Evolutionary conservation across 2,113 vertebrate genomes (phyloP).

Genomic region (Archocentrus centrarchus): DNA sequence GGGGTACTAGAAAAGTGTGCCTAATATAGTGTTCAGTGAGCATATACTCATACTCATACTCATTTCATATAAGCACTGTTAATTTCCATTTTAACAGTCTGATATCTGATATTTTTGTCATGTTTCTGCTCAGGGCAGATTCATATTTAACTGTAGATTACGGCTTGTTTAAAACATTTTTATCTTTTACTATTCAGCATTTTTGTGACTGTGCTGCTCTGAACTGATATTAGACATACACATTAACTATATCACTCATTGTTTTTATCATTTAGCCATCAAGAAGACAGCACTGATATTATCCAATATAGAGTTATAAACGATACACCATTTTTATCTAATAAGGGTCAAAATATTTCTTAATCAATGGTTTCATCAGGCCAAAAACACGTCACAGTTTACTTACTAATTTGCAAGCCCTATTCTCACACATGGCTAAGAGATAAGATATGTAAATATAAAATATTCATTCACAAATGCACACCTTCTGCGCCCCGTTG

Average conservation of each 20-base stretch:
- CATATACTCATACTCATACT: not conserved
- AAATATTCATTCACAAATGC: constrained; percentile 42
- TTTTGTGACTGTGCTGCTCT: not conserved
- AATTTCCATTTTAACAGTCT: not conserved
- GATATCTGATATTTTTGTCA: not conserved
- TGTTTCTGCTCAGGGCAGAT: not conserved
- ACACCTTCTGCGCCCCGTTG: not conserved
- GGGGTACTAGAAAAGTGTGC: not conserved
- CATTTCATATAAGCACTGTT: not conserved
- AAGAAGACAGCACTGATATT: not conserved
- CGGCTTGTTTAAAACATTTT: not conserved
- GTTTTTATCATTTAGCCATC: not conserved
- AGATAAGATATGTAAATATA: not conserved
- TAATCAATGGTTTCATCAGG: not conserved
- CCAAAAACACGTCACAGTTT: not conserved
- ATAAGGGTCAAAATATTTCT: not conserved
- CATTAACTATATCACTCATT: not conserved
- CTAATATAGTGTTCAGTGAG: not conserved
- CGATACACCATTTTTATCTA: not conserved
- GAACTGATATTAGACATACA: not conserved
- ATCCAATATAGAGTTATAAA: too few relatives aligned
- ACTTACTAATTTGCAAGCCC: not conserved
- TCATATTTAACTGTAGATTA: not conserved
- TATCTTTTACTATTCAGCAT: not conserved
- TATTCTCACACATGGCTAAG: not conserved